Evolutionary conservation across 2,888 invertebrate species (phyloP).

Genomic region (Sinelater perroti): DNA sequence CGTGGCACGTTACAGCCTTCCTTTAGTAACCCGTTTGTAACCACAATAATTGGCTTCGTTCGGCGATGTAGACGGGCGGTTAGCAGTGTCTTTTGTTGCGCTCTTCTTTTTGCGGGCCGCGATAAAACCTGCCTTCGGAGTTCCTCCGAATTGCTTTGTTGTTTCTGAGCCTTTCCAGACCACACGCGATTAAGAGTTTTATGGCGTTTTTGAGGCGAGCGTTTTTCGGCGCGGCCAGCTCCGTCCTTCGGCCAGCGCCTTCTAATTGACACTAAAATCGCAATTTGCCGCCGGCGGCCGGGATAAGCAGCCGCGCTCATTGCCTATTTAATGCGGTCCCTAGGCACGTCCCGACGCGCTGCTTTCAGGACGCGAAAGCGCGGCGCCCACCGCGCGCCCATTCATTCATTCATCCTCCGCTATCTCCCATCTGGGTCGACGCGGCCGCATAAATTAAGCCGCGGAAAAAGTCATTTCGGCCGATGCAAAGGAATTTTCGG

Average conservation of each 20-base stretch:
- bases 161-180: constrained; percentile 16
- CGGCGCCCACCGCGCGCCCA: neutral
- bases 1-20: constrained; percentile 7
- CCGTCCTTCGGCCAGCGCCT: too few relatives aligned
- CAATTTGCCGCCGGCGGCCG: neutral
- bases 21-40: constrained; percentile 27
- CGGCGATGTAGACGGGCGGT: constrained; percentile 24
- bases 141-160: constrained; percentile 32
- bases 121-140: constrained; percentile 24
- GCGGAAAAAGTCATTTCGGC: constrained; percentile 27
- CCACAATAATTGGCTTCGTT: constrained; percentile 27
- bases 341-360: neutral
- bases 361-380: neutral
- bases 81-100: constrained; percentile 19
- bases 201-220: neutral
- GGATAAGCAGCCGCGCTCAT: neutral
- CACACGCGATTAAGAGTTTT: constrained; percentile 26
- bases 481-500: constrained; percentile 22
- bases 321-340: constrained; percentile 3
- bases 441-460: constrained; percentile 30
- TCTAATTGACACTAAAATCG: too few relatives aligned
- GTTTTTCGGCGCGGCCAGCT: too few relatives aligned
- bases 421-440: constrained; percentile 23
- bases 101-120: constrained; percentile 21
- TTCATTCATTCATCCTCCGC: constrained; percentile 29